Conservation (phyloP, 2,888 invertebrate species). For the Candidula unifasciata region DNA sequence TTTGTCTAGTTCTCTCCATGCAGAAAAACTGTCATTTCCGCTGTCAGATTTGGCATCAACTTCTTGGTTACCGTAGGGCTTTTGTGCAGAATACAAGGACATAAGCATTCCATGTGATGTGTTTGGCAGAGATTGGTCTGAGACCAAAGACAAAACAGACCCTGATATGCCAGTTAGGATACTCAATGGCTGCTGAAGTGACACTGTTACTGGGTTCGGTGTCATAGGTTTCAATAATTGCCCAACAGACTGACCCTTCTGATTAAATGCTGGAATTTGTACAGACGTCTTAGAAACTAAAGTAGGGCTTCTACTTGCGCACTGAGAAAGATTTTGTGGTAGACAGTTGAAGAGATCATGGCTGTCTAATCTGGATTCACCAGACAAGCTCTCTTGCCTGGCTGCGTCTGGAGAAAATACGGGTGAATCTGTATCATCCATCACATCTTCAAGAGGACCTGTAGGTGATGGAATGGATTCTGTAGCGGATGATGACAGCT, state of each 20-base stretch:
- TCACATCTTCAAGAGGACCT: slow-evolving; percentile 7
- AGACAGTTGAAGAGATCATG: not conserved
- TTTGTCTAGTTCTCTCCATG: slow-evolving; percentile 29
- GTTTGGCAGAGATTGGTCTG: not conserved
- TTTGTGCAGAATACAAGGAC: not conserved
- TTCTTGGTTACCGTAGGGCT: not conserved
- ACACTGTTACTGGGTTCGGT: too few relatives aligned
- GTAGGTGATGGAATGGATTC: slow-evolving; percentile 46
- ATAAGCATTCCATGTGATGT: not conserved
- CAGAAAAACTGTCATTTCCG: not conserved
- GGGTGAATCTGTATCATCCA: slow-evolving; percentile 31
- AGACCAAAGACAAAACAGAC: not conserved
- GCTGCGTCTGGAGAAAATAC: slow-evolving; percentile 26
- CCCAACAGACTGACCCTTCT: not conserved
- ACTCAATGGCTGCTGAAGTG: not conserved
- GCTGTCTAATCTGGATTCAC: not conserved
- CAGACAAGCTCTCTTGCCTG: not conserved
- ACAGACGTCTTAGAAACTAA: not conserved
- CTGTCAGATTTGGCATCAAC: not conserved
- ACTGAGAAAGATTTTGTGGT: not conserved
- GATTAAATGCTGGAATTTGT: not conserved
- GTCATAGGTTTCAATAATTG: not conserved
- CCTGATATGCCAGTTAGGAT: not conserved
- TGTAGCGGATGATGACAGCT: slow-evolving; percentile 48
- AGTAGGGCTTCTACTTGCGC: not conserved